These are phyloP conservation scores for Camponotus fellah DNA, from an alignment of 2,888 invertebrate genomes.

Conservation along the genomic window DNA sequence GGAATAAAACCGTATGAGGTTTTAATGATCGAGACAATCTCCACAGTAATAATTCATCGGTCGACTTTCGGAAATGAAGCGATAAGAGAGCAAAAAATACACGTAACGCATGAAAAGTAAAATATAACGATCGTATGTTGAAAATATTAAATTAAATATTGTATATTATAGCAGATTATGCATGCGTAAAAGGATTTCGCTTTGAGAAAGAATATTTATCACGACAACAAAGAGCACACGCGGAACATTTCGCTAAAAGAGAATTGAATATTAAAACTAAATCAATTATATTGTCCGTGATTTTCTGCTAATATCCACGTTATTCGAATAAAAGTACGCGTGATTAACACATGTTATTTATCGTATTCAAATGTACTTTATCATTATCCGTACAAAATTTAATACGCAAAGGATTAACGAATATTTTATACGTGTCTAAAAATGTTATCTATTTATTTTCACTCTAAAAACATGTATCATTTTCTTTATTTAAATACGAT, in stretches of 20 bases:
- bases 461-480: background rate
- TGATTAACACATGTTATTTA: conserved; percentile 38
- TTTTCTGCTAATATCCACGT: conserved; percentile 12
- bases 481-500: background rate
- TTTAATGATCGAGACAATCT: background rate
- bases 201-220: conserved; percentile 12
- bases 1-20: conserved; percentile 6
- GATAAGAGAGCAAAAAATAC: background rate
- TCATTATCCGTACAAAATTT: background rate
- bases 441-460: background rate
- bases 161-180: background rate
- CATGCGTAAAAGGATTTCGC: conserved; percentile 14
- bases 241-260: conserved; percentile 13
- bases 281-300: conserved; percentile 9
- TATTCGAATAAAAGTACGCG: background rate
- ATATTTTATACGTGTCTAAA: background rate
- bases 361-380: conserved; percentile 25
- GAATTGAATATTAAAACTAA: conserved; percentile 2
- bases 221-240: background rate
- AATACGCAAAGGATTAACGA: background rate
- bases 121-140: background rate
- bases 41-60: conserved; percentile 6
- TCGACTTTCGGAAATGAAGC: background rate
- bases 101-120: background rate
- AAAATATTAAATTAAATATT: conserved; percentile 20